phyloP scores from a whole-genome alignment of 1,140 invertebrate genomes.

The Drosophila truncata region DNA sequence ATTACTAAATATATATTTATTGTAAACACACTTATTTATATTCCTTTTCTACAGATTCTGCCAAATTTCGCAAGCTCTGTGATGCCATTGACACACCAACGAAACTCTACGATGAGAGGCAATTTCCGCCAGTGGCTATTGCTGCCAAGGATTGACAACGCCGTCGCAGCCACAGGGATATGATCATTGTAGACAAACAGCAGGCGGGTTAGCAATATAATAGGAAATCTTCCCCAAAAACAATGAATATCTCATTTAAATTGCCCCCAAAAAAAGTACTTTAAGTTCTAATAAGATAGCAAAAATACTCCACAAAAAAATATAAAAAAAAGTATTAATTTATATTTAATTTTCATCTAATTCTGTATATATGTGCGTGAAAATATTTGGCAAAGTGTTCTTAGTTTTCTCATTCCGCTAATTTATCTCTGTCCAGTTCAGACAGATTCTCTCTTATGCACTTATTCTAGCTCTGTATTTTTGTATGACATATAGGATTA shows the following conservation, averaged over 20 bases:
- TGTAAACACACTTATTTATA: not conserved
- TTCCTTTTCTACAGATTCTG: constrained; percentile 64
- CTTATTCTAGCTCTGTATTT: constrained; percentile 27
- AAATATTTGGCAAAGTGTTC: constrained; percentile 11
- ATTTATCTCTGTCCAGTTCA: constrained; percentile 30
- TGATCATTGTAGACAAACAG: constrained; percentile 51
- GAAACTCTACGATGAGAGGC: constrained; percentile 81
- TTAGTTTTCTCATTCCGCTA: constrained; percentile 56
- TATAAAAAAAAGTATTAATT: constrained; percentile 71
- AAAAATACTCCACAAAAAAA: constrained; percentile 69
- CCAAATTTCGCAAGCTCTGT: constrained; percentile 80
- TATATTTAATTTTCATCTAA: constrained; percentile 26
- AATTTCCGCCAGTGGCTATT: constrained; percentile 84
- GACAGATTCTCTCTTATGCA: constrained; percentile 21
- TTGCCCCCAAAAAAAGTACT: constrained; percentile 27
- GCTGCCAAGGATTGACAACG: constrained; percentile 80
- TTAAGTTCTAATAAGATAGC: constrained; percentile 25
- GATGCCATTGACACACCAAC: constrained; percentile 84
- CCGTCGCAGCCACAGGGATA: constrained; percentile 28
- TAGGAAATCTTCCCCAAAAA: constrained; percentile 28
- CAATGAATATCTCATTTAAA: constrained; percentile 39
- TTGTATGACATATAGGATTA: constrained; percentile 37
- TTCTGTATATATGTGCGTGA: constrained; percentile 35
- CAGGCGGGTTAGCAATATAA: constrained; percentile 35
- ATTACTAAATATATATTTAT: not conserved